These are phyloP conservation scores for Rutilus rutilus DNA, from an alignment of 2,113 vertebrate species.

Conservation along the genomic window DNA sequence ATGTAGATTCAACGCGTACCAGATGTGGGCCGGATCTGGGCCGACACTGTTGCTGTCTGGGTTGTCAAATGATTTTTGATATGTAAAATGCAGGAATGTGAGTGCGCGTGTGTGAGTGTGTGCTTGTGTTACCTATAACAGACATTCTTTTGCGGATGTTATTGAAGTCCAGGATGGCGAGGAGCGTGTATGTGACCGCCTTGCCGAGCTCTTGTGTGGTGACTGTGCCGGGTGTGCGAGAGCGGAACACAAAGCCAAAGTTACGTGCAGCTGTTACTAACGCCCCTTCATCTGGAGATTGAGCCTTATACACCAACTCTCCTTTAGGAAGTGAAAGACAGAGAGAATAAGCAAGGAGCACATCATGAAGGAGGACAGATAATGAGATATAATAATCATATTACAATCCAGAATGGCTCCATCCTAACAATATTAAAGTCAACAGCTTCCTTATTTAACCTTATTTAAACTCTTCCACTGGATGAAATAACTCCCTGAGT, in stretches of 20 bases:
- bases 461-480: not conserved
- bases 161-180: slow-evolving; percentile 95
- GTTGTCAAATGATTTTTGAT: too few relatives aligned
- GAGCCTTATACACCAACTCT: slow-evolving; percentile 89
- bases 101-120: not conserved
- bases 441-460: slow-evolving; percentile 17
- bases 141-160: slow-evolving; percentile 95
- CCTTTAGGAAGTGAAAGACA: slow-evolving; percentile 67
- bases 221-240: slow-evolving; percentile 87
- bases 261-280: slow-evolving; percentile 90
- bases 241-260: slow-evolving; percentile 91
- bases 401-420: slow-evolving; percentile 13
- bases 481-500: not conserved
- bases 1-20: too few relatives aligned
- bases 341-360: not conserved
- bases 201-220: slow-evolving; percentile 85
- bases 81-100: not conserved
- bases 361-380: not conserved
- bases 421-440: slow-evolving; percentile 11
- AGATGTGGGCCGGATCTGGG: too few relatives aligned
- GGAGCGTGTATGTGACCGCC: slow-evolving; percentile 85
- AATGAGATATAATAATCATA: slow-evolving; percentile 10
- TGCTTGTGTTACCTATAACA: slow-evolving; percentile 82
- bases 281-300: slow-evolving; percentile 91
- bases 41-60: too few relatives aligned